A percentile compares a stretch with the other conserved stretches of the same genome.
Conservation (phyloP, 2,797 vertebrate species). For the Etheostoma nigrum region DNA sequence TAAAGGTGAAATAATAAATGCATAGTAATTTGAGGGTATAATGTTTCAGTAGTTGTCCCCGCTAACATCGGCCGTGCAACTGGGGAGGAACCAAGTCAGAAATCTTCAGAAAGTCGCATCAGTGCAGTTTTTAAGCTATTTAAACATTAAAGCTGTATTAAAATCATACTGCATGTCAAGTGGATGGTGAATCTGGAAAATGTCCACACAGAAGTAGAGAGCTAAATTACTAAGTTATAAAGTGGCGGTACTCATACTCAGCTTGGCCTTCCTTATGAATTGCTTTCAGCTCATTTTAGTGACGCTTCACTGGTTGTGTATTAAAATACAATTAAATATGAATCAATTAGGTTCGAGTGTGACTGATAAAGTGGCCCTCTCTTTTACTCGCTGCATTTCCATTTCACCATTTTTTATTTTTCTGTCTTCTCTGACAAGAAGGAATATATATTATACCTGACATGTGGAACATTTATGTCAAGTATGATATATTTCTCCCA, state of each 20-base stretch:
- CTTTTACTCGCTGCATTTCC: neutral
- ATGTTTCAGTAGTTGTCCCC: neutral
- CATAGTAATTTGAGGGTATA: neutral
- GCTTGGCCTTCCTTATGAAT: constrained; percentile 5
- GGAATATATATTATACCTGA: neutral
- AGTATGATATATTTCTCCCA: neutral
- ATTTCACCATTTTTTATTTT: neutral
- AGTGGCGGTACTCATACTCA: neutral
- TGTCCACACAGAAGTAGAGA: neutral
- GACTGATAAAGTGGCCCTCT: constrained; percentile 11
- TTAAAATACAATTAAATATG: constrained; percentile 55
- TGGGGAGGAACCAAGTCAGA: neutral
- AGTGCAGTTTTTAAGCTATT: no score
- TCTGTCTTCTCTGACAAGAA: neutral
- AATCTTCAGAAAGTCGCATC: no score
- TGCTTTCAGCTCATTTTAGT: constrained; percentile 35
- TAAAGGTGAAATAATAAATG: no score
- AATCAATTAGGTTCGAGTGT: constrained; percentile 29
- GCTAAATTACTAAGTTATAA: neutral
- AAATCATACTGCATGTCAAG: neutral
- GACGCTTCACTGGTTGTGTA: constrained; percentile 13
- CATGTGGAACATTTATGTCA: neutral
- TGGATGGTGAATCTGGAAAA: neutral
- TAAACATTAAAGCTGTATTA: neutral
- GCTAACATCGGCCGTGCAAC: neutral